Conservation (phyloP, 2,797 vertebrate species). For the Artibeus jamaicensis region DNA sequence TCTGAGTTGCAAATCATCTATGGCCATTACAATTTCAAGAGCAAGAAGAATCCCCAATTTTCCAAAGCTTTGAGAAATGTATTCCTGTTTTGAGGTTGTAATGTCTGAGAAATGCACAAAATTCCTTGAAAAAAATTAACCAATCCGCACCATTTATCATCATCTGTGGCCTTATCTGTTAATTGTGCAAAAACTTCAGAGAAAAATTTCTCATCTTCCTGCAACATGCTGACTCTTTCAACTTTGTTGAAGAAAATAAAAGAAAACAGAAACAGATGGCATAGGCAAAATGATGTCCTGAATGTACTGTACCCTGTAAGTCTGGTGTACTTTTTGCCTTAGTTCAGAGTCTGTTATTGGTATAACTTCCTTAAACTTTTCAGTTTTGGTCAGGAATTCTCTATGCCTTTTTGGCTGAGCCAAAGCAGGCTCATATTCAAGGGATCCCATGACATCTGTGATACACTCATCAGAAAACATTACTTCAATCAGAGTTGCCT, state of each 20-base stretch:
- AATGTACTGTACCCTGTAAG: constrained; percentile 99
- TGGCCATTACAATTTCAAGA: constrained; percentile 98
- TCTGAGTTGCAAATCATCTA: constrained; percentile 98
- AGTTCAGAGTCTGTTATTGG: constrained; percentile 99
- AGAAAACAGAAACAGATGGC: constrained; percentile 98
- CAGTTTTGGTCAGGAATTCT: constrained; percentile 99
- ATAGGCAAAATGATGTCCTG: constrained; percentile 99
- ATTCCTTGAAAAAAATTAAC: constrained; percentile 85
- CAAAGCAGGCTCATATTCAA: constrained; percentile 97
- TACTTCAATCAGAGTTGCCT: constrained; percentile 97
- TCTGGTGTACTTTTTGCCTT: constrained; percentile 99
- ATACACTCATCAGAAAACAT: constrained; percentile 99
- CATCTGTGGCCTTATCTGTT: constrained; percentile 97
- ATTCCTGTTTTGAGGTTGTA: constrained; percentile 97
- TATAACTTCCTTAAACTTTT: constrained; percentile 99
- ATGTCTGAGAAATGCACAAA: constrained; percentile 97
- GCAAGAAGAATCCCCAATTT: constrained; percentile 96
- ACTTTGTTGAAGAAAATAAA: constrained; percentile 99
- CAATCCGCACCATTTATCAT: constrained; percentile 95
- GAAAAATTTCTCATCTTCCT: constrained; percentile 99
- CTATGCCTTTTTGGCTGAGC: constrained; percentile 96
- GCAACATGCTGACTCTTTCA: constrained; percentile 99
- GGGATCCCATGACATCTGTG: constrained; percentile 99
- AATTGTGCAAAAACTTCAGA: constrained; percentile 99
- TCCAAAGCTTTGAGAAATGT: constrained; percentile 96